phyloP scores from a whole-genome alignment of 1,140 invertebrate species.

The Thaumatotibia leucotreta region DNA sequence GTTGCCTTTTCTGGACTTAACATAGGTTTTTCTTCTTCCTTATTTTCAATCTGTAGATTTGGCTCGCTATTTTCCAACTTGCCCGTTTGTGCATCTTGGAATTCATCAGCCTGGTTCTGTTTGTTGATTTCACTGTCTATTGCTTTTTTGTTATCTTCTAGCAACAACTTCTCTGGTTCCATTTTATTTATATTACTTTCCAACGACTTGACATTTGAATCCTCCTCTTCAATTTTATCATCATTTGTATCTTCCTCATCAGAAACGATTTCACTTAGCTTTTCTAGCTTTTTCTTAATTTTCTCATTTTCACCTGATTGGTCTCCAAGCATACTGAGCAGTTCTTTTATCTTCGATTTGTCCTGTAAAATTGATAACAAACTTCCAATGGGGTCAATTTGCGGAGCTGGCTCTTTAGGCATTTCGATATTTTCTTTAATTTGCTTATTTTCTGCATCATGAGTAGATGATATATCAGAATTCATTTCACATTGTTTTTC shows the following conservation, averaged over 20 bases:
- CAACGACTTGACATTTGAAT: not conserved
- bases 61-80: not conserved
- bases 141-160: not conserved
- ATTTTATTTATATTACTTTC: not conserved
- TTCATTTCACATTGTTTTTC: constrained; percentile 37
- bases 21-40: constrained; percentile 6
- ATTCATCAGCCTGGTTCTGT: not conserved
- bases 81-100: not conserved
- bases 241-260: constrained; percentile 43
- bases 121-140: not conserved
- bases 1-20: not conserved
- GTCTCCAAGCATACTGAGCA: constrained; percentile 46
- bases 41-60: not conserved
- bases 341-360: constrained; percentile 62
- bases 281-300: constrained; percentile 63
- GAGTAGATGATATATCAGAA: constrained; percentile 48
- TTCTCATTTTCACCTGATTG: constrained; percentile 54
- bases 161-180: not conserved
- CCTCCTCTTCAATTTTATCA: not conserved
- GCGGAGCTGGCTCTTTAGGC: constrained; percentile 18
- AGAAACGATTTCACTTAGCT: constrained; percentile 59
- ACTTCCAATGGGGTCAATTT: constrained; percentile 43
- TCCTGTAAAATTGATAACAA: constrained; percentile 62
- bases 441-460: constrained; percentile 23
- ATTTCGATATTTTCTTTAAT: constrained; percentile 24